Evolutionary conservation across 2,113 vertebrate genomes (phyloP).

Genomic region (Micronycteris hirsuta): DNA sequence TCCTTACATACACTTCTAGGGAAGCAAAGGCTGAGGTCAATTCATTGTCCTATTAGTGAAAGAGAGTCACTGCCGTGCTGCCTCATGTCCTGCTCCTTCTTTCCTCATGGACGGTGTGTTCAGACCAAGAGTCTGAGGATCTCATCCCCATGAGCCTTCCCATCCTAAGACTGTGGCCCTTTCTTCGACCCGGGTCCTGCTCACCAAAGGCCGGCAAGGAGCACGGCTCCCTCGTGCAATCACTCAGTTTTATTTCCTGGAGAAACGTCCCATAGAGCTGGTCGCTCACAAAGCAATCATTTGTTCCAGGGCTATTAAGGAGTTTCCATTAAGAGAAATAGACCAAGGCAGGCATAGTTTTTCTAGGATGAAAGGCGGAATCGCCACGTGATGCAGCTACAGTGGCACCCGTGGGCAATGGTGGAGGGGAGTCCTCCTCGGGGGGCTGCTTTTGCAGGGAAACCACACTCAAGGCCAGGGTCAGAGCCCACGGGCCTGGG

Average conservation of each 20-base stretch:
- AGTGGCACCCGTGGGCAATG: accelerated
- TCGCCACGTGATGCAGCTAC: accelerated
- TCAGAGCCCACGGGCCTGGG: accelerated
- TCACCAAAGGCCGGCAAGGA: accelerated
- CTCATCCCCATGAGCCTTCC: neutral
- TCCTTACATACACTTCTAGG: neutral
- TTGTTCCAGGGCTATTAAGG: neutral
- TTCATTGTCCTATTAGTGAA: neutral
- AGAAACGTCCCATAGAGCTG: neutral
- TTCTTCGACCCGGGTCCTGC: neutral
- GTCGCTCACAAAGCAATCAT: neutral
- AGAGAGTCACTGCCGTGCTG: neutral
- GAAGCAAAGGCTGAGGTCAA: neutral
- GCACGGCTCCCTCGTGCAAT: neutral
- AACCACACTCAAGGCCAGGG: neutral
- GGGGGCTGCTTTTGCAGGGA: neutral
- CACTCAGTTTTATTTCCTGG: neutral
- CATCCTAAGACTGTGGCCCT: accelerated
- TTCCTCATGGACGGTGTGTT: accelerated
- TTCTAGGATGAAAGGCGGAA: neutral
- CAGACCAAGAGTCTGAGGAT: neutral
- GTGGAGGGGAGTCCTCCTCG: accelerated
- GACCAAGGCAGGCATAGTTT: neutral
- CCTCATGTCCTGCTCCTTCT: neutral
- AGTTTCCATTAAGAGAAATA: neutral